phyloP scores from a whole-genome alignment of 2,888 invertebrate genomes.

The Desoria tigrina region DNA sequence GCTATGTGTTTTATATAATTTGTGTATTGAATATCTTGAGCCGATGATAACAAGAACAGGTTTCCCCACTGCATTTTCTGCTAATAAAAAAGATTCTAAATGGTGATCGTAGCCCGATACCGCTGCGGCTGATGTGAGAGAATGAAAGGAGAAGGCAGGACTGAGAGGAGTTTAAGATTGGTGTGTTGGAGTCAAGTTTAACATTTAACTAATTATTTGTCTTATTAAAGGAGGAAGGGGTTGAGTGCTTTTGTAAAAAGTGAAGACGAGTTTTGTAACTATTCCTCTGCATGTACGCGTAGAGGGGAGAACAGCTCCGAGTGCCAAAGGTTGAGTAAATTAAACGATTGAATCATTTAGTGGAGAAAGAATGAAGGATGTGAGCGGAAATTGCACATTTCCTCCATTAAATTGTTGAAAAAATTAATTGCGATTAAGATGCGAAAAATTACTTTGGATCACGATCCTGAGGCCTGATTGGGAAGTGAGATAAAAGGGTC shows the following conservation, averaged over 20 bases:
- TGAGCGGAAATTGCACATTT: conserved; percentile 53
- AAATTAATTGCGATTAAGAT: conserved; percentile 54
- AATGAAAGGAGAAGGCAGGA: background rate
- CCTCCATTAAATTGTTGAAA: conserved; percentile 52
- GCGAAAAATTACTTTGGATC: conserved; percentile 52
- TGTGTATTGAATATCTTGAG: conserved; percentile 2
- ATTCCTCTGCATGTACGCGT: too few species aligned
- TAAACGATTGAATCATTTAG: conserved; percentile 49
- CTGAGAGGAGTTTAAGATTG: background rate
- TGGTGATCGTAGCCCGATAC: conserved; percentile 10
- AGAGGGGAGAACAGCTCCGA: background rate
- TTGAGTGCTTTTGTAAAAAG: background rate
- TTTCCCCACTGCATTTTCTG: background rate
- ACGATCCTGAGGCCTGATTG: conserved; percentile 32
- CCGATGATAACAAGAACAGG: conserved; percentile 6
- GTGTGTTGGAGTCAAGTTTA: conserved; percentile 1
- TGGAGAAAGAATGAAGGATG: conserved; percentile 37
- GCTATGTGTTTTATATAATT: background rate
- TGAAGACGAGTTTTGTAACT: background rate
- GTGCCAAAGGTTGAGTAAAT: conserved; percentile 32
- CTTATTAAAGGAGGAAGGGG: conserved; percentile 1
- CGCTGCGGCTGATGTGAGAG: conserved; percentile 15
- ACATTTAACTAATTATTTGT: conserved; percentile 15
- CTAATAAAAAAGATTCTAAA: conserved; percentile 19
- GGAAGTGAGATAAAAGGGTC: conserved; percentile 37